Evolutionary conservation across 2,888 invertebrate species (phyloP).

Genomic region (Galeopsomyia nigrocyanea): DNA sequence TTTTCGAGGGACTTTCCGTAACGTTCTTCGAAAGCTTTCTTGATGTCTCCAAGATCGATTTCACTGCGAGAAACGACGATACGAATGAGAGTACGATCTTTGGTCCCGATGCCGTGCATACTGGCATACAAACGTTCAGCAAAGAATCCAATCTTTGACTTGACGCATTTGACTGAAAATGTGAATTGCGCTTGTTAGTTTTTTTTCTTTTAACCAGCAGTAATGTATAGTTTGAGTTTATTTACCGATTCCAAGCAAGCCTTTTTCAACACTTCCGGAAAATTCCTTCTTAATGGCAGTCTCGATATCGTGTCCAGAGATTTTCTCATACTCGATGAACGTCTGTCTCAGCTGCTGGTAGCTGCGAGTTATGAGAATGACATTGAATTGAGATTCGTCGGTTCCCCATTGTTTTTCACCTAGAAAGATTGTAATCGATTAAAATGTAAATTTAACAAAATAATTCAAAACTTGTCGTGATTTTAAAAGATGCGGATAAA

Average conservation of each 20-base stretch:
- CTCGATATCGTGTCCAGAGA: slow-evolving; percentile 87
- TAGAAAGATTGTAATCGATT: slow-evolving; percentile 39
- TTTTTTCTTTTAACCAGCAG: not conserved
- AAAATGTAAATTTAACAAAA: slow-evolving; percentile 2
- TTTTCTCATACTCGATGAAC: slow-evolving; percentile 86
- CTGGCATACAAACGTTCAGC: slow-evolving; percentile 91
- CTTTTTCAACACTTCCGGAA: slow-evolving; percentile 88
- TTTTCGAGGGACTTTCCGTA: slow-evolving; percentile 87
- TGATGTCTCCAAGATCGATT: slow-evolving; percentile 93
- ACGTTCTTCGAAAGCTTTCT: slow-evolving; percentile 86
- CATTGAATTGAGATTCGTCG: slow-evolving; percentile 90
- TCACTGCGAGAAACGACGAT: slow-evolving; percentile 92
- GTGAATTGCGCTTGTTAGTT: slow-evolving; percentile 6
- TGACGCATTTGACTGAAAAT: slow-evolving; percentile 84
- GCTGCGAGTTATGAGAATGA: slow-evolving; percentile 87
- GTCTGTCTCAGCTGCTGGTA: slow-evolving; percentile 90
- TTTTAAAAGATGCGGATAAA: not conserved
- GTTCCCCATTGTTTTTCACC: slow-evolving; percentile 90
- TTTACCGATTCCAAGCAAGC: slow-evolving; percentile 89
- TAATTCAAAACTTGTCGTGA: slow-evolving; percentile 1
- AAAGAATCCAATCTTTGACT: slow-evolving; percentile 92
- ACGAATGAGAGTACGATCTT: slow-evolving; percentile 92
- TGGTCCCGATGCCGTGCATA: slow-evolving; percentile 93
- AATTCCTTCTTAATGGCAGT: slow-evolving; percentile 89
- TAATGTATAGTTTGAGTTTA: slow-evolving; percentile 4